Base-by-base conservation (phyloP, 1,140 invertebrate genomes). In the Melitaea cinxia region DNA sequence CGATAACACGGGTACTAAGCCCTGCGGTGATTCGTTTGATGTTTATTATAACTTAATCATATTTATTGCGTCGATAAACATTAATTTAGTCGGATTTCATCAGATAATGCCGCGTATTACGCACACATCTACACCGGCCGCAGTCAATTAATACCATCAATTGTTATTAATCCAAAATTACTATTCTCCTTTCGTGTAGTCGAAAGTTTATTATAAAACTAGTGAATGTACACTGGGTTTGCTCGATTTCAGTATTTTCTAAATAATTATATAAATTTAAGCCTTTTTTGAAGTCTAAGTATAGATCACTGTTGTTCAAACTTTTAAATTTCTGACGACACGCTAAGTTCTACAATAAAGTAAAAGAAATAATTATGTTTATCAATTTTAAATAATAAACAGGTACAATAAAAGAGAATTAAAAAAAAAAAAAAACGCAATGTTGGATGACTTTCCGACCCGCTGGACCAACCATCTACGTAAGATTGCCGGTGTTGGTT, bases 151-250 rank as follows among this genome's bases (percentile, higher is more conserved):
- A 71, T 57, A 55, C 57, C 62, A 78, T 77, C 75, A 72, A 74
- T 81, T 81, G 80, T 82, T 78, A 79, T 79, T 83, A 83, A 81
- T 80, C 72, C 67, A 75, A 70, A 77, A 79, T 82, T 76, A 80
- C 70, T 72, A 70, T 72, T 78, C 73, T 70, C 65, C 69, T 70
- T 68, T 67, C 69, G 59, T 59, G 42, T 77, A 66, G 64, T 68
- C 14, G 49, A 10, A 42, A 76, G 79, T 75, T 79, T 74, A 76
- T 79, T 71, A 56, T 69, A 28, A 66, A 68, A 70, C 73, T 77
- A 75, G 78, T 7, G 6, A 10, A 33, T 6, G 7, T 4, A 9
- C 30, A 7, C 30, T n/a, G 9, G 30, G 2, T 33, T 33, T 10
- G 9, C 12, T 33, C 9, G 30, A 28, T 28, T 3, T 28, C 26